A percentile compares a stretch with the other conserved stretches of the same genome.
These are phyloP conservation scores for Nomada goodeniana DNA, from an alignment of 2,888 invertebrate genomes.

Conservation along the genomic window DNA sequence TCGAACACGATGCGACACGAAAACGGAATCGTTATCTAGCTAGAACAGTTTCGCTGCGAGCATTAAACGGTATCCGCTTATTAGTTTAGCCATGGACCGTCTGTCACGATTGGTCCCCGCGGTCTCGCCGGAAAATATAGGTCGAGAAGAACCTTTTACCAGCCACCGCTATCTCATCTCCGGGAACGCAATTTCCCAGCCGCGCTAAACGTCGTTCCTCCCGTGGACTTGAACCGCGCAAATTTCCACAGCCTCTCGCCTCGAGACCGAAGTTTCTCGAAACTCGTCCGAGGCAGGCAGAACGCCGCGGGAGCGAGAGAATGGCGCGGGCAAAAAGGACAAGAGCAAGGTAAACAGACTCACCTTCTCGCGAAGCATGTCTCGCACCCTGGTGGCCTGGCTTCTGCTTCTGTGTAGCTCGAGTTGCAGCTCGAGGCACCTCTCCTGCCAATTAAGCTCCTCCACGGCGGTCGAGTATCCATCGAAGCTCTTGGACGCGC, in stretches of 20 bases:
- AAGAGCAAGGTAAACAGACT: constrained; percentile 73
- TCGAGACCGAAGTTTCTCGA: background rate
- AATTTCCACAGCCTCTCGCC: background rate
- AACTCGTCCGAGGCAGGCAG: background rate
- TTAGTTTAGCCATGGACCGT: constrained; percentile 80
- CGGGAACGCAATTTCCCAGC: constrained; percentile 40
- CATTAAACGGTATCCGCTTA: constrained; percentile 70
- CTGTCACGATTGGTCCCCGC: constrained; percentile 73
- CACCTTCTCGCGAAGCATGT: constrained; percentile 96
- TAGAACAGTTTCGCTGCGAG: constrained; percentile 38
- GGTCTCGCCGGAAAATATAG: constrained; percentile 60
- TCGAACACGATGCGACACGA: constrained; percentile 41
- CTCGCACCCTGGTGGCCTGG: constrained; percentile 94
- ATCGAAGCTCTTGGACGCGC: constrained; percentile 81
- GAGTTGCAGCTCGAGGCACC: constrained; percentile 93
- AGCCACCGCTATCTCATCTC: background rate
- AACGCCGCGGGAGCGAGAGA: background rate
- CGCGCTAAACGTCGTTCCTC: constrained; percentile 5
- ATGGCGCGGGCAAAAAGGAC: background rate
- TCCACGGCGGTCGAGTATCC: constrained; percentile 80
- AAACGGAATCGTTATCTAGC: constrained; percentile 54
- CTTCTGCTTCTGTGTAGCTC: constrained; percentile 94
- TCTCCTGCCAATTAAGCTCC: constrained; percentile 94
- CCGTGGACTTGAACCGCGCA: background rate
- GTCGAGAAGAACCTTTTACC: constrained; percentile 28